Evolutionary conservation across 2,797 vertebrate genomes (phyloP), one percentile per base, ranked within the genome.

Genomic region (Pogonophryne albipinna): DNA sequence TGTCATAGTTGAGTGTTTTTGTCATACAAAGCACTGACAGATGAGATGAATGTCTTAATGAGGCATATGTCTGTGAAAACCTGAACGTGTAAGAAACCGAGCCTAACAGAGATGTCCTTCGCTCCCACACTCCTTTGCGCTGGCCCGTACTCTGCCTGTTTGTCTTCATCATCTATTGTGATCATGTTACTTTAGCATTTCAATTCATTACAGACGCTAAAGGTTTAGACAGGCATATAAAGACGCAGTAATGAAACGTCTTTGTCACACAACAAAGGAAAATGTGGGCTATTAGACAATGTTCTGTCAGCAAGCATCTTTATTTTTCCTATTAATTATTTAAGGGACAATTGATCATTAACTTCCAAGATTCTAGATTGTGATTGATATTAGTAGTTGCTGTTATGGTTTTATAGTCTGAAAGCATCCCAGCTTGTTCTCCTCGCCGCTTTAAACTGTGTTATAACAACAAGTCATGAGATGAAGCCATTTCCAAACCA

Each of bases 131-230:
- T 66, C 4, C 6, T 82, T 77, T 69, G 47, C 70, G 20, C 3
- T 1, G 10, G 19, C 65, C 70, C 46, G 19, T 20, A 23, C 65
- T 70, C 65, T 63, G 67, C 66, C 64, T 61, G 8, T 42, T 20
- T 41, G 56, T 61, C 65, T 74, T 42, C 51, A 55, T 83, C 67
- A 71, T 76, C 51, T 66, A 27, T 58, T 67, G 65, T 76, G 58
- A 71, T 71, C 64, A 56, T 70, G 19, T 66, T n/a, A 31, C 63
- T 64, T 49, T 5, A 41, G 10, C 57, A 46, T 76, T 71, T 82
- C 65, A 27, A 66, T 65, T 68, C 68, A 82, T 76, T 85, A 64
- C 44, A 50, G 64, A 56, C 23, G 13, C n/a, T 34, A 51, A 63
- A 9, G 58, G 64, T 62, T 50, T 44, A 71, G 50, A 60, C 27